A percentile compares a stretch with the other conserved stretches of the same genome.
phyloP scores from a whole-genome alignment of 2,888 invertebrate species.

The Trachelus stipa region DNA sequence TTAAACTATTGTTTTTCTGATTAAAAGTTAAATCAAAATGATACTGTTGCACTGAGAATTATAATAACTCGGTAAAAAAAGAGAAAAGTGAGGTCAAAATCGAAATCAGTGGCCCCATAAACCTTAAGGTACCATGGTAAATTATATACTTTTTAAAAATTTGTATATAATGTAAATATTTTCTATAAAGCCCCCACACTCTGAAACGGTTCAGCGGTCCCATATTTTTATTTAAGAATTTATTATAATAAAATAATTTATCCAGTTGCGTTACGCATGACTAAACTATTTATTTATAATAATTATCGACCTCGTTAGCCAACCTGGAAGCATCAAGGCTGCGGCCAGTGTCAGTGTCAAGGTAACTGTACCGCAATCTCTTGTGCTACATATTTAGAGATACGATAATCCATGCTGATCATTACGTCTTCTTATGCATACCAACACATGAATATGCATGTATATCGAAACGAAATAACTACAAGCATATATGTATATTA shows the following conservation, averaged over 20 bases:
- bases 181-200: too few species aligned
- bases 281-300: conserved; percentile 2
- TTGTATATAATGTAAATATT: too few species aligned
- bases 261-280: neutral
- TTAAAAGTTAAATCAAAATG: too few species aligned
- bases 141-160: too few species aligned
- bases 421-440: conserved; percentile 17
- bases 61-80: too few species aligned
- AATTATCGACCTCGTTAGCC: conserved; percentile 19
- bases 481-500: neutral
- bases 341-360: conserved; percentile 41
- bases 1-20: too few species aligned
- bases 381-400: conserved; percentile 23
- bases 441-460: conserved; percentile 22
- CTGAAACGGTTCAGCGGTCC: neutral
- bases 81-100: too few species aligned
- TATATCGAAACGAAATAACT: conserved; percentile 5
- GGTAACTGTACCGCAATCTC: conserved; percentile 50
- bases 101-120: too few species aligned
- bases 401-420: conserved; percentile 12
- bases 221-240: neutral
- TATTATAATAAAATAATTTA: neutral
- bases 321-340: conserved; percentile 37
- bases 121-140: too few species aligned
- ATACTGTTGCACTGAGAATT: too few species aligned